These are phyloP conservation scores for Cavia aperea DNA, from an alignment of 2,113 vertebrate species.

Conservation along the genomic window DNA sequence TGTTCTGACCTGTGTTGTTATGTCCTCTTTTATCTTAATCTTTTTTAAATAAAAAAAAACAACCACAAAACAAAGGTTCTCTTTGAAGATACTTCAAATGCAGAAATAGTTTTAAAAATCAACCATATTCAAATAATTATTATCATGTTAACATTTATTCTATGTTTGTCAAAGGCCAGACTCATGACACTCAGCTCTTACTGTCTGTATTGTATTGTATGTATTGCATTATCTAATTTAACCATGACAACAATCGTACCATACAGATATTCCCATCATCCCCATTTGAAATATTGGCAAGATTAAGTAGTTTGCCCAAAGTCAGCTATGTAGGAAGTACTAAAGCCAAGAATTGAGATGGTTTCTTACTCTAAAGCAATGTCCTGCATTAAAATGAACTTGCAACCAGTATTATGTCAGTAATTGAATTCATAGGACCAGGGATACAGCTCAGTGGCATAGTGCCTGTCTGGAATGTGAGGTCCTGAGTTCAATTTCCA, in stretches of 20 bases:
- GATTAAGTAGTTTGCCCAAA: neutral
- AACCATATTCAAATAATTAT: neutral
- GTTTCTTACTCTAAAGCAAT: neutral
- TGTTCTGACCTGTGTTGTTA: no score
- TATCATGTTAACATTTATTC: conserved; percentile 10
- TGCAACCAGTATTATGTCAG: neutral
- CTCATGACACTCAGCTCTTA: neutral
- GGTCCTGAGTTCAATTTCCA: no score
- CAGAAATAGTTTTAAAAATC: conserved; percentile 3
- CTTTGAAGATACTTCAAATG: neutral
- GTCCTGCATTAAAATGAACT: neutral
- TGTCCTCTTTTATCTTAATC: no score
- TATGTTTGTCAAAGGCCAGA: neutral
- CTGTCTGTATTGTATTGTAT: neutral
- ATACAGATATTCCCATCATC: neutral
- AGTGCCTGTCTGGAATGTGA: no score
- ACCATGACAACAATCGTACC: neutral
- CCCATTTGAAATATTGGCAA: neutral
- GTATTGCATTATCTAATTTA: neutral
- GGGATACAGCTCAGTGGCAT: no score
- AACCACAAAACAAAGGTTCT: neutral
- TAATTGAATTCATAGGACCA: neutral
- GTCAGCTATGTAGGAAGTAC: neutral
- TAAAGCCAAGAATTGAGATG: neutral
- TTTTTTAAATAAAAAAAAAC: neutral